These are phyloP conservation scores for Entomobrya proxima DNA, from an alignment of 2,888 invertebrate species.

Conservation along the genomic window DNA sequence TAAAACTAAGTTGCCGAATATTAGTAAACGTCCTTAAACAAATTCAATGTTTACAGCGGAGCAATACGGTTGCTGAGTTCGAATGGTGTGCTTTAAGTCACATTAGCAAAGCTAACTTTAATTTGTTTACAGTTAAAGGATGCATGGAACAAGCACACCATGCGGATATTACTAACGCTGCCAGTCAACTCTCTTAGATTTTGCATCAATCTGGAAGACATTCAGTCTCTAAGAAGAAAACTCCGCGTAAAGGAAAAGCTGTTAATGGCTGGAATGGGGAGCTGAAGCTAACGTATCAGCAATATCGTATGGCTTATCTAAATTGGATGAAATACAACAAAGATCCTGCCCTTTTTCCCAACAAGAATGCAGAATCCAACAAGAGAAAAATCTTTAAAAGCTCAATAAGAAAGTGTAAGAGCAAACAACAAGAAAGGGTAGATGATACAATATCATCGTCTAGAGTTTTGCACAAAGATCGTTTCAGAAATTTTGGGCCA, in stretches of 20 bases:
- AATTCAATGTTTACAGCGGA: too few species aligned
- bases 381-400: background rate
- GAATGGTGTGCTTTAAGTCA: too few species aligned
- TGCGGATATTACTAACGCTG: background rate
- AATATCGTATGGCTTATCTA: background rate
- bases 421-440: background rate
- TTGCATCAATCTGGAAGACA: background rate
- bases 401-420: background rate
- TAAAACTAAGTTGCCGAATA: too few species aligned
- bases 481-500: background rate
- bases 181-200: background rate
- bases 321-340: background rate
- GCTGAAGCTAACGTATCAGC: background rate
- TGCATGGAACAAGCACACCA: background rate
- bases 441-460: background rate
- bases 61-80: too few species aligned
- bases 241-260: background rate
- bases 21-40: too few species aligned
- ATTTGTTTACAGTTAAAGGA: too few species aligned
- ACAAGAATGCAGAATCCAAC: background rate
- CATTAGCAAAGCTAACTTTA: too few species aligned
- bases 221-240: background rate
- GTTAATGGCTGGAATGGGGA: slow-evolving; percentile 3
- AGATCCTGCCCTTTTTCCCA: background rate
- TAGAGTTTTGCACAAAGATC: background rate